These are phyloP conservation scores for Heterotilapia buettikoferi DNA, from an alignment of 2,113 vertebrate genomes.

Conservation along the genomic window DNA sequence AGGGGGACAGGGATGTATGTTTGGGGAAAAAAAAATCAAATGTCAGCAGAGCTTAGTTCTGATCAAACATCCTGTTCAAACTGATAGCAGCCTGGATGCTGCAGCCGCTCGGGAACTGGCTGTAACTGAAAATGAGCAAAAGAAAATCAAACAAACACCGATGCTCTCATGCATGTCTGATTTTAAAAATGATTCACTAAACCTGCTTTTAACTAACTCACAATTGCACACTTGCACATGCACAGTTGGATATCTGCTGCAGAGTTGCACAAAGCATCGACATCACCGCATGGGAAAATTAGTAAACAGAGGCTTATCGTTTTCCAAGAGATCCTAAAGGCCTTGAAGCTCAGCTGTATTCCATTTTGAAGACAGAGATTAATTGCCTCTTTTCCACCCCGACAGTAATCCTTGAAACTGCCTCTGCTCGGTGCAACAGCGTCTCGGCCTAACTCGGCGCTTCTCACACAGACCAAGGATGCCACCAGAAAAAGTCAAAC, in stretches of 20 bases:
- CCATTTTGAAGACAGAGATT: constrained; percentile 65
- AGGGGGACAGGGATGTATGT: constrained; percentile 36
- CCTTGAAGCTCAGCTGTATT: constrained; percentile 65
- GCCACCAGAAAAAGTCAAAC: constrained; percentile 8
- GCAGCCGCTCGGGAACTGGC: constrained; percentile 8
- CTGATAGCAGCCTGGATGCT: constrained; percentile 26
- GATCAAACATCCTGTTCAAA: constrained; percentile 60
- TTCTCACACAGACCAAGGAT: constrained; percentile 20
- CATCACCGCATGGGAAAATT: constrained; percentile 36
- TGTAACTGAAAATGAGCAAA: constrained; percentile 38
- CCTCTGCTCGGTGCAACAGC: constrained; percentile 50
- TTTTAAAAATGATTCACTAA: neutral
- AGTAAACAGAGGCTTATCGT: constrained; percentile 63
- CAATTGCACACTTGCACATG: neutral
- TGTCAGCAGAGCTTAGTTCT: constrained; percentile 52
- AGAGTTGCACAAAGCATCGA: neutral
- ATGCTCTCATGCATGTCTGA: neutral
- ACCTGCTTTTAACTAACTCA: constrained; percentile 4
- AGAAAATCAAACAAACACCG: constrained; percentile 37
- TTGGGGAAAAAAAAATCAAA: constrained; percentile 6
- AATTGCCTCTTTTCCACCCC: constrained; percentile 71
- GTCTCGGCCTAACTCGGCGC: constrained; percentile 29
- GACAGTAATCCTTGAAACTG: constrained; percentile 75
- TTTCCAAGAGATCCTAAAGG: constrained; percentile 54
- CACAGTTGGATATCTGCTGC: neutral